Percentiles rank a stretch among this genome's conserved stretches.
These are phyloP conservation scores for Heterodera schachtii DNA, from an alignment of 1,140 invertebrate genomes.

Conservation along the genomic window DNA sequence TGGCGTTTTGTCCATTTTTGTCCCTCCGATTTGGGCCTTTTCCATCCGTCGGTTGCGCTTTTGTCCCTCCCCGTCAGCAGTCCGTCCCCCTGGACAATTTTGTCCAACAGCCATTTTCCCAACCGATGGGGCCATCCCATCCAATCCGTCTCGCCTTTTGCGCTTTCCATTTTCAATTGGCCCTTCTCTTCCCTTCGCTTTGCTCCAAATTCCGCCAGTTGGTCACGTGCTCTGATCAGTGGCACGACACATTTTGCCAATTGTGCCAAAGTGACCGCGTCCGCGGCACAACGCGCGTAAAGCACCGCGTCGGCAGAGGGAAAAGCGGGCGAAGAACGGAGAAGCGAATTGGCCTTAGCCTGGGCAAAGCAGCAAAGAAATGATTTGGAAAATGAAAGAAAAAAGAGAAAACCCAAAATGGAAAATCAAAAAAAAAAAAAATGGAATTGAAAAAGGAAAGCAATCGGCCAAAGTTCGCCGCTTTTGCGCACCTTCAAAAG, in stretches of 20 bases:
- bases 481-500: conserved; percentile 15
- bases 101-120: conserved; percentile 18
- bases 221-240: conserved; percentile 9
- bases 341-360: conserved; percentile 13
- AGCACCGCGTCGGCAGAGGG: conserved; percentile 4
- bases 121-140: conserved; percentile 3
- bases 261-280: conserved; percentile 10
- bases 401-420: not conserved
- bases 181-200: conserved; percentile 1
- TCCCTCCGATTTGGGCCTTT: not conserved
- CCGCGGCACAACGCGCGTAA: conserved; percentile 18
- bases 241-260: conserved; percentile 31
- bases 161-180: conserved; percentile 12
- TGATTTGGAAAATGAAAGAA: not conserved
- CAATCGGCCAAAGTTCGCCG: not conserved
- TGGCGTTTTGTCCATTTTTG: not conserved
- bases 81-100: not conserved
- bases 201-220: not conserved
- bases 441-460: not conserved
- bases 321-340: not conserved
- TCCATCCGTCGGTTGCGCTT: not conserved
- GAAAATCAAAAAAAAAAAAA: not conserved
- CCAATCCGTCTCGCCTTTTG: not conserved
- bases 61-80: not conserved
- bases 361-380: not conserved